Evolutionary conservation across 92 coral and sea anemone species (phyloP), one percentile per base, ranked within the genome.

Genomic region (Porites evermanni): DNA sequence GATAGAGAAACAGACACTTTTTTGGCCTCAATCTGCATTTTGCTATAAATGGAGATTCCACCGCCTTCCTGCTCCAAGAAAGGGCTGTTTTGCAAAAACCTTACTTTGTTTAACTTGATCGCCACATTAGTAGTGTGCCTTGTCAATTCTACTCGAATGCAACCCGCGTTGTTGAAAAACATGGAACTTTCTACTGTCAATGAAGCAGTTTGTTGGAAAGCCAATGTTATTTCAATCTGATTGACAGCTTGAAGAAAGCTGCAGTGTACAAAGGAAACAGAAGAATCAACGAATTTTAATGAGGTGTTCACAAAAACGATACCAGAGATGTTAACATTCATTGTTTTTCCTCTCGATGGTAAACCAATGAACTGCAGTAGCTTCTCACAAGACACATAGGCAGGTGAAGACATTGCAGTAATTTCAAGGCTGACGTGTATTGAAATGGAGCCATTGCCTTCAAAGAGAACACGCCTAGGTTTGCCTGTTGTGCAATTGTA

Each of bases 301-400:
- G 83, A 79, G 4, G 73, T 79, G 16, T 79, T 79, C 12, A 11
- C 17, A 47, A 79, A 79, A 11, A 79, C 60, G 4, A 79, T 64
- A 6, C 74, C 47, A 1, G 71, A 60, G 23, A 79, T 64, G 60
- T 19, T 61, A 38, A 78, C 59, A 24, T 78, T 50, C 59, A 79
- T 44, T 51, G 64, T 8, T 2, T 79, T 12, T 5, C 26, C 52
- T 8, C 21, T 64, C 19, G 47, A 12, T 3, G 83, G 23, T 12
- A n/a, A 12, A 10, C 20, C 59, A 17, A 21, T n/a, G 21, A 79
- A 47, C 4, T 18, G 11, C 7, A 79, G 73, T 17, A 51, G 50
- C 19, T 64, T 56, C 8, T 13, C 59, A 17, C 83, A 79, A 1
- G 32, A 20, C 6, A 79, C 14, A 14, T 18, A 38, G 29, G 51